Evolutionary conservation across 2,797 vertebrate species (phyloP).

Genomic region (Enteromius fasciolatus): DNA sequence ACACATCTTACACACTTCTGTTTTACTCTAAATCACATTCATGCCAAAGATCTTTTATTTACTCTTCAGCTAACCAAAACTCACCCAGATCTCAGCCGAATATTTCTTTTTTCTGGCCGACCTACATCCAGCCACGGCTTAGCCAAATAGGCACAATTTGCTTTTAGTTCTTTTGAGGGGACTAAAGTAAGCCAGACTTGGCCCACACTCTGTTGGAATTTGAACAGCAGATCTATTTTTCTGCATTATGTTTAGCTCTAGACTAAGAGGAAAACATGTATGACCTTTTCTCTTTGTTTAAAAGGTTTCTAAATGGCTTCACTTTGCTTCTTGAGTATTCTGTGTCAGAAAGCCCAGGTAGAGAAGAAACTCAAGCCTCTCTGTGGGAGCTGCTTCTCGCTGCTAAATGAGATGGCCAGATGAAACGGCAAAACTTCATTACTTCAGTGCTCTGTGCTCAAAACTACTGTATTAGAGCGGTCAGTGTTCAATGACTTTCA

Average conservation of each 20-base stretch:
- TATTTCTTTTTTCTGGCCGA: no score
- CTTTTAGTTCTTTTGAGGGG: no score
- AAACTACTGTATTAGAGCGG: constrained; percentile 7
- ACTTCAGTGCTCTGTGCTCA: constrained; percentile 23
- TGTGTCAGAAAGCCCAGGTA: not conserved
- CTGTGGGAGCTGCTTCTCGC: constrained; percentile 10
- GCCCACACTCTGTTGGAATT: no score
- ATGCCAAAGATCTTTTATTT: not conserved
- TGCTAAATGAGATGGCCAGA: constrained; percentile 21
- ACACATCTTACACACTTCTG: no score
- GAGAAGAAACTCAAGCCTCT: constrained; percentile 33
- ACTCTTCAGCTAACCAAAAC: not conserved
- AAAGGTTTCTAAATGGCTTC: constrained; percentile 15
- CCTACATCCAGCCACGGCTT: not conserved
- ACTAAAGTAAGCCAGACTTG: no score
- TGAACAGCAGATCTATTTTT: not conserved
- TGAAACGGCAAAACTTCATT: constrained; percentile 27
- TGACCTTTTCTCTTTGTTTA: not conserved
- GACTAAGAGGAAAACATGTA: not conserved
- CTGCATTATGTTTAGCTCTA: not conserved
- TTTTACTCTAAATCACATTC: no score
- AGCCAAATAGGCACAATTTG: no score
- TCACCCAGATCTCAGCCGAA: no score
- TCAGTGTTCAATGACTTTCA: constrained; percentile 27
- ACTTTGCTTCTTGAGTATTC: constrained; percentile 17